Base-by-base conservation (phyloP, 2,797 vertebrate species). In the Tarsius wallacei region DNA sequence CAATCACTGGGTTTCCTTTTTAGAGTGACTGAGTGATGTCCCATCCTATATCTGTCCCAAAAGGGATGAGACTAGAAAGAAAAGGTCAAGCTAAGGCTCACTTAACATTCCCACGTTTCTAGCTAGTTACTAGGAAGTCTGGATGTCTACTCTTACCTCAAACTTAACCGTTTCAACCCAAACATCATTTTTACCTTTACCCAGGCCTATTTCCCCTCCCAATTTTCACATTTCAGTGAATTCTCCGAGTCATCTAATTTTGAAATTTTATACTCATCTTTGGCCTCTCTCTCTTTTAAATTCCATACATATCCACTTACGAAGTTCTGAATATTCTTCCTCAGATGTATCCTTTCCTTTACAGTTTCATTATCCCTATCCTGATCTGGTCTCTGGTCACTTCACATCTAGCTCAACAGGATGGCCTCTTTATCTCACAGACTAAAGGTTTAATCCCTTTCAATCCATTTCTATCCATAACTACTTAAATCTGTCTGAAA, bases 31-130 rank as follows among this genome's bases (percentile, higher is more conserved):
- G 31, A 85, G 24, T 17, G 63, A 57, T 7, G 49, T 53, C 64
- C 82, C 47, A 85, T 31, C 6, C 59, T 26, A 16, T 36, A 80
- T 74, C 59, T 94, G 31, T 26, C 17, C 55, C 4, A 13, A 90
- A 95, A 87, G n/a, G 77, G 21, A 84, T 71, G 24, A 91, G 83
- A 87, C 53, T 33, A 64, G 55, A 87, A 94, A 77, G 28, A 87
- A 47, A 91, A 78, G 33, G 24, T 16, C 49, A 77, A 88, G 77
- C 47, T 63, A 49, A 84, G 49, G 16, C 42, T 76, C n/a, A 31
- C 10, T 55, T 42, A 42, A 66, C 36, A n/a, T 10, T 59, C 10
- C 59, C 33, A 4, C 53, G 53, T 80, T 61, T 84, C 21, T 47
- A 57, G n/a, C 31, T 68, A 68, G 49, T 33, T 61, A n/a, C 12